phyloP scores from a whole-genome alignment of 1,140 invertebrate species.

The Hyles euphorbiae region DNA sequence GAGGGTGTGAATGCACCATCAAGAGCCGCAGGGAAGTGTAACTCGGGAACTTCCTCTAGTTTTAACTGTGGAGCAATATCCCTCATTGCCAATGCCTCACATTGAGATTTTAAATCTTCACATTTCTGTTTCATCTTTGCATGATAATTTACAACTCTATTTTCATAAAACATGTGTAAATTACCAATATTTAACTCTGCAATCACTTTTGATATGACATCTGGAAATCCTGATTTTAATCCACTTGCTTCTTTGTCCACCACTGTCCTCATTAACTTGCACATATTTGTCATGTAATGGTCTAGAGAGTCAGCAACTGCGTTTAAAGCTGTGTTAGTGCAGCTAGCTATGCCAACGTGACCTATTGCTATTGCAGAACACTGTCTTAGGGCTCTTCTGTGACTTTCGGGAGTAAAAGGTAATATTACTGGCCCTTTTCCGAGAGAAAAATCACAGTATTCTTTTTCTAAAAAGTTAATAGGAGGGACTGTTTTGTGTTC shows the following conservation, averaged over 20 bases:
- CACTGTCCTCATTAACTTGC: conserved; percentile 59
- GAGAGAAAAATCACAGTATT: conserved; percentile 66
- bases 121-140: conserved; percentile 52
- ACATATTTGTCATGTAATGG: conserved; percentile 64
- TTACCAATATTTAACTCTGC: conserved; percentile 66
- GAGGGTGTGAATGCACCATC: conserved; percentile 68
- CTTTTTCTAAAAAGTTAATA: conserved; percentile 59
- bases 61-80: conserved; percentile 62
- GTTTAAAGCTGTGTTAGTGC: conserved; percentile 60
- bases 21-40: conserved; percentile 70
- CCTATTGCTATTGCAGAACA: conserved; percentile 69
- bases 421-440: conserved; percentile 59
- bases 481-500: conserved; percentile 51
- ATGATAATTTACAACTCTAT: conserved; percentile 57
- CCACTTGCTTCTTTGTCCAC: conserved; percentile 66
- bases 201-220: conserved; percentile 69
- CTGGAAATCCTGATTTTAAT: conserved; percentile 61
- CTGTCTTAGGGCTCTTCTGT: conserved; percentile 58
- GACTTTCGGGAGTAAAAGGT: conserved; percentile 63
- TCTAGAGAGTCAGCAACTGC: conserved; percentile 64
- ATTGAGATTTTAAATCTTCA: conserved; percentile 47
- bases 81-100: conserved; percentile 51
- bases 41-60: conserved; percentile 68
- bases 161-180: conserved; percentile 65
- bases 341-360: conserved; percentile 52